phyloP scores from a whole-genome alignment of 2,888 invertebrate genomes.

The Tuberolachnus salignus region DNA sequence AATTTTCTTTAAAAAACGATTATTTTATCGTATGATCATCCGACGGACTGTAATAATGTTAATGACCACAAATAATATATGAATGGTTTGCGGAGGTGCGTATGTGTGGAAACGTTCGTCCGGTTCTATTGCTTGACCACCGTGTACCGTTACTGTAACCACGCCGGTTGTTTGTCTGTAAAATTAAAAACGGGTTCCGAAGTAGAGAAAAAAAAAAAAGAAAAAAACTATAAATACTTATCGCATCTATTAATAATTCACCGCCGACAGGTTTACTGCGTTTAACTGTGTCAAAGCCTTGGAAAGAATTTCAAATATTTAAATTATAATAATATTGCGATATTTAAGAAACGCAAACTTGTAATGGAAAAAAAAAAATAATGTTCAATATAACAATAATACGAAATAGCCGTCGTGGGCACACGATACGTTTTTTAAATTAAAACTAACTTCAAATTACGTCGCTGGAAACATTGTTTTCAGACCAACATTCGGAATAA shows the following conservation, averaged over 20 bases:
- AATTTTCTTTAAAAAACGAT: neutral
- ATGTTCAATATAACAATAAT: no score
- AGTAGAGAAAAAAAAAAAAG: neutral
- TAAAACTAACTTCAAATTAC: no score
- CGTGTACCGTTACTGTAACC: conserved; percentile 38
- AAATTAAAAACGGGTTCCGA: conserved; percentile 31
- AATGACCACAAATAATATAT: conserved; percentile 1
- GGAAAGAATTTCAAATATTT: conserved; percentile 23
- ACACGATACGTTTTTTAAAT: no score
- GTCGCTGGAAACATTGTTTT: no score
- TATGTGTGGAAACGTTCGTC: conserved; percentile 13
- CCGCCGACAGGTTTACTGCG: neutral
- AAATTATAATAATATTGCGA: neutral
- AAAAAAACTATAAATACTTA: neutral
- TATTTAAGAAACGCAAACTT: no score
- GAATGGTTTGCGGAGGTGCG: conserved; percentile 2
- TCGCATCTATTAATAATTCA: conserved; percentile 27
- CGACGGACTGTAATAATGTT: neutral
- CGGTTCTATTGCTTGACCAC: neutral
- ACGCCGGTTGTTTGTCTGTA: conserved; percentile 14
- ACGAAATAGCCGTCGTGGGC: no score
- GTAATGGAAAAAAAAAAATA: no score
- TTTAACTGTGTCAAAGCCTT: conserved; percentile 45
- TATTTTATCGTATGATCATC: neutral
- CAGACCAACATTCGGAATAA: no score